Percentiles rank a stretch among this genome's conserved stretches.
phyloP scores from a whole-genome alignment of 2,797 vertebrate species.

The Paratrypauchen microcephalus region DNA sequence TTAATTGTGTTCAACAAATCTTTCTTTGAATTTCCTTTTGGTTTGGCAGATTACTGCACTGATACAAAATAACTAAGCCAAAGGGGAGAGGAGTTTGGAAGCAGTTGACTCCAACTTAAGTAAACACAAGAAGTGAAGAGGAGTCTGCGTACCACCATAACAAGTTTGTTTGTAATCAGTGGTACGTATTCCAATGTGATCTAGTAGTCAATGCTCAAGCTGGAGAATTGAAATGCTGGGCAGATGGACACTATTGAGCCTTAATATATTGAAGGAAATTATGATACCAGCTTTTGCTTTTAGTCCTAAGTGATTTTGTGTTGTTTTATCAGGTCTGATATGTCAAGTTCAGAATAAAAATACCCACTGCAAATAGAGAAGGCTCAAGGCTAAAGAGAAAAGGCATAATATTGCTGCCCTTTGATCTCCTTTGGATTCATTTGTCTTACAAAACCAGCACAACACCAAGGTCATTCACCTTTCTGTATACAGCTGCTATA shows the following conservation, averaged over 20 bases:
- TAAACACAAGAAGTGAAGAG: no score
- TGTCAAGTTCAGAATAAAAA: background rate
- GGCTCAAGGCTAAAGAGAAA: background rate
- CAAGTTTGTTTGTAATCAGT: no score
- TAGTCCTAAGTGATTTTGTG: background rate
- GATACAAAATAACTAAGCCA: no score
- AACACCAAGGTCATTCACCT: constrained; percentile 29
- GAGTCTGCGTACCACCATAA: no score
- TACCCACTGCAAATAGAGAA: background rate
- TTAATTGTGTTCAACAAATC: no score
- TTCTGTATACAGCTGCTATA: constrained; percentile 29
- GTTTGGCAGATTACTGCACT: no score
- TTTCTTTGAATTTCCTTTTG: no score
- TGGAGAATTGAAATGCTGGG: background rate
- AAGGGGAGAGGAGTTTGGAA: no score
- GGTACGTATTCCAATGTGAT: no score
- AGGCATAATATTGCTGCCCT: constrained; percentile 4
- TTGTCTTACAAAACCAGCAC: constrained; percentile 3
- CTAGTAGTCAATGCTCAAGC: no score
- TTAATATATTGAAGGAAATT: background rate
- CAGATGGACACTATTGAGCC: background rate
- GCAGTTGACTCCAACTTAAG: no score
- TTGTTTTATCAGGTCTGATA: background rate
- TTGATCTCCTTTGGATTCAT: constrained; percentile 3
- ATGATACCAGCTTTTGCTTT: constrained; percentile 1